These are phyloP conservation scores for Halictus quadricinctus DNA, from an alignment of 2,888 invertebrate genomes.

Conservation along the genomic window DNA sequence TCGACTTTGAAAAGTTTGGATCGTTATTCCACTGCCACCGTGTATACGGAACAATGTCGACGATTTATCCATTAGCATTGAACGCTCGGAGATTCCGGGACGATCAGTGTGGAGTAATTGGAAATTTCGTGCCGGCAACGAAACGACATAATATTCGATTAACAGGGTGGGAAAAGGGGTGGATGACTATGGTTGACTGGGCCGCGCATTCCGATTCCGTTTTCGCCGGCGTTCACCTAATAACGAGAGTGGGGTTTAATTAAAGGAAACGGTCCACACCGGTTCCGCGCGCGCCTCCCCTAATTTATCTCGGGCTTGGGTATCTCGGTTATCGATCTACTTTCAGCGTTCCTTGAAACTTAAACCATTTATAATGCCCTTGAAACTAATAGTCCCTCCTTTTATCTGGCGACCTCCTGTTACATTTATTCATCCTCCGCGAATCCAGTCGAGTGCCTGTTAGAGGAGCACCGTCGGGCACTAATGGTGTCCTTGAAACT, in stretches of 20 bases:
- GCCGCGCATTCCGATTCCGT: neutral
- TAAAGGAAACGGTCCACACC: neutral
- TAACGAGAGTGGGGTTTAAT: constrained; percentile 18
- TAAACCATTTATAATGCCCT: constrained; percentile 52
- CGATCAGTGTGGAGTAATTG: neutral
- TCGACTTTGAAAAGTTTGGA: neutral
- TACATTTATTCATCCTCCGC: constrained; percentile 54
- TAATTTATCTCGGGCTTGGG: constrained; percentile 29
- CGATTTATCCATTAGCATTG: constrained; percentile 7
- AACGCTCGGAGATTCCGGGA: constrained; percentile 3
- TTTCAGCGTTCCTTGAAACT: constrained; percentile 48
- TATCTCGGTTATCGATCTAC: constrained; percentile 45
- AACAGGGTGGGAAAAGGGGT: neutral
- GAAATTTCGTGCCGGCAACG: constrained; percentile 10
- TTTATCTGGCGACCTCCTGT: constrained; percentile 40
- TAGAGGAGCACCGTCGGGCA: neutral
- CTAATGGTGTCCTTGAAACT: constrained; percentile 53
- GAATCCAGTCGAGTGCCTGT: constrained; percentile 22
- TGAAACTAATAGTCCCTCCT: constrained; percentile 47
- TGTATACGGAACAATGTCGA: neutral
- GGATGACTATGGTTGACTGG: neutral
- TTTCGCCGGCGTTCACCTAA: neutral
- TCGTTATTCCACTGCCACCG: neutral
- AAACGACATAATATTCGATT: neutral
- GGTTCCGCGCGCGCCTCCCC: neutral